A percentile compares a stretch with the other conserved stretches of the same genome.
Conservation (phyloP, 2,888 invertebrate genomes). For the Allolobophora icterica region DNA sequence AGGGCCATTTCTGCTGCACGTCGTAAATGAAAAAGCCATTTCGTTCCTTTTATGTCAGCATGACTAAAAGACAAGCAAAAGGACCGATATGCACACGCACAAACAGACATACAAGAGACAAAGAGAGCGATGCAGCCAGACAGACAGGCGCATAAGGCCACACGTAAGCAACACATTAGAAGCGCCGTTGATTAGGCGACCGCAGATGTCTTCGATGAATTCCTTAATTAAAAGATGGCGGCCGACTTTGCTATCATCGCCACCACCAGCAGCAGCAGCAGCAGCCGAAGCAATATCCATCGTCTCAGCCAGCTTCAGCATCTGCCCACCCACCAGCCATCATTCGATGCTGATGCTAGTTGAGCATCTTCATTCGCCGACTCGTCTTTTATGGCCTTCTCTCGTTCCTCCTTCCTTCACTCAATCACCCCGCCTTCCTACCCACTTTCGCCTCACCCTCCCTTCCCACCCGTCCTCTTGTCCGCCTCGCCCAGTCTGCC, state of each 20-base stretch:
- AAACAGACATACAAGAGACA: background rate
- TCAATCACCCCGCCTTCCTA: background rate
- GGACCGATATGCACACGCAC: background rate
- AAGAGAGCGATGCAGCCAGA: background rate
- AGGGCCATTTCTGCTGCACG: background rate
- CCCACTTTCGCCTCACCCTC: background rate
- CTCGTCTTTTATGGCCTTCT: background rate
- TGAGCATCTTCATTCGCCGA: slow-evolving; percentile 17
- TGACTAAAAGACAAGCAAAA: background rate
- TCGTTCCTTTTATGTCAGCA: background rate
- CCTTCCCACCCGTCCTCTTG: background rate
- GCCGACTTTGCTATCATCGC: background rate
- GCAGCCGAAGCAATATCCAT: background rate
- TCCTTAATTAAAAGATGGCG: slow-evolving; percentile 17
- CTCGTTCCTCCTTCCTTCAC: slow-evolving; percentile 12
- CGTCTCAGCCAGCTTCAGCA: background rate
- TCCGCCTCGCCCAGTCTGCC: background rate
- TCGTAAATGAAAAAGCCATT: slow-evolving; percentile 7
- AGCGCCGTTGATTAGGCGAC: background rate
- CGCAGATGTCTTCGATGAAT: slow-evolving; percentile 11
- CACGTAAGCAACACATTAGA: slow-evolving; percentile 1
- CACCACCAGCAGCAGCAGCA: background rate
- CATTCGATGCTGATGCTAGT: background rate
- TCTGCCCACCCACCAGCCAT: slow-evolving; percentile 14
- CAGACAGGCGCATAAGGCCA: background rate